Conservation (phyloP, 2,888 invertebrate species). For the Dynastes hyllus region DNA sequence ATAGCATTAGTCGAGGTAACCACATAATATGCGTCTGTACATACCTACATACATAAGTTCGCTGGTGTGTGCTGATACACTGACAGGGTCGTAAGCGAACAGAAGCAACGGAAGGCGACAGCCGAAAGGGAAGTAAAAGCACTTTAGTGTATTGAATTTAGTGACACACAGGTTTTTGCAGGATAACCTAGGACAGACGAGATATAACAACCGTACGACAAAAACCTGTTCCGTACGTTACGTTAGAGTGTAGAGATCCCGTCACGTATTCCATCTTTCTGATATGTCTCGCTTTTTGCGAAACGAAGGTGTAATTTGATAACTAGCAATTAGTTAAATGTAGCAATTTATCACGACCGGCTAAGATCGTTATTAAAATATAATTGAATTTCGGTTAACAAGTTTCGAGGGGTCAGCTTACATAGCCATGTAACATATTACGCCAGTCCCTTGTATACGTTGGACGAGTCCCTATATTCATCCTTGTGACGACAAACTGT, state of each 20-base stretch:
- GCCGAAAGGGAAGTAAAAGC: constrained; percentile 60
- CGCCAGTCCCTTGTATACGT: not conserved
- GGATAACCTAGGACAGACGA: constrained; percentile 60
- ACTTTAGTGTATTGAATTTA: constrained; percentile 72
- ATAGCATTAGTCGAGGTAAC: not conserved
- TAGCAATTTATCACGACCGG: constrained; percentile 69
- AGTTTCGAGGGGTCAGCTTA: constrained; percentile 67
- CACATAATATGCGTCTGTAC: not conserved
- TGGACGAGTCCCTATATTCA: not conserved
- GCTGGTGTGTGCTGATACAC: too few relatives aligned
- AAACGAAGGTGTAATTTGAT: constrained; percentile 68
- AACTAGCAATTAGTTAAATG: constrained; percentile 71
- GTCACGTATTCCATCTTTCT: constrained; percentile 20
- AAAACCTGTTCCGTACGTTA: constrained; percentile 57
- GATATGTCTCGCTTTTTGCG: constrained; percentile 38
- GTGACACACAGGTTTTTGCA: constrained; percentile 67
- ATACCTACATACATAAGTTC: not conserved
- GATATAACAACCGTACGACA: constrained; percentile 59
- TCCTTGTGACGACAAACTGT: constrained; percentile 20
- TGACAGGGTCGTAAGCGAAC: not conserved
- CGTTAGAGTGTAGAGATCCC: constrained; percentile 17
- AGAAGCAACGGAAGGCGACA: constrained; percentile 16
- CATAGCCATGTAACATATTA: constrained; percentile 4
- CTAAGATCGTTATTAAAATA: constrained; percentile 67
- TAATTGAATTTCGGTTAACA: constrained; percentile 68